A percentile compares a stretch with the other conserved stretches of the same genome.
Conservation (phyloP, 2,113 vertebrate genomes). For the Engraulis encrasicolus region DNA sequence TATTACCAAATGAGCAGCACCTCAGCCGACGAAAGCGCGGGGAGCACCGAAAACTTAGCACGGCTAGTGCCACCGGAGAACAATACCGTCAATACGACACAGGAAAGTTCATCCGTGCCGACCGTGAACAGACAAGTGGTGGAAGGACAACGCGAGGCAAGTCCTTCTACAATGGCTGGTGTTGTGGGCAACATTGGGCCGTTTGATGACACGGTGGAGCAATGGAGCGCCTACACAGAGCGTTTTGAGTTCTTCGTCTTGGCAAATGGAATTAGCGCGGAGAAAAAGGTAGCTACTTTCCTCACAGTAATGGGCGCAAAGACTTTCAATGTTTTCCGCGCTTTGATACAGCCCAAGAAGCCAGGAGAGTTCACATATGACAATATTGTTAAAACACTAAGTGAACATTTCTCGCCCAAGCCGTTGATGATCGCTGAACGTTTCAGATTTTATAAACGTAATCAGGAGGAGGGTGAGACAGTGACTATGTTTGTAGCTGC, state of each 20-base stretch:
- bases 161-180: not conserved
- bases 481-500: slow-evolving; percentile 48
- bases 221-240: slow-evolving; percentile 25
- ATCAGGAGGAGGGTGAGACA: slow-evolving; percentile 58
- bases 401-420: slow-evolving; percentile 60
- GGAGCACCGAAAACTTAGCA: not conserved
- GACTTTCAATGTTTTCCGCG: slow-evolving; percentile 21
- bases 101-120: too few relatives aligned
- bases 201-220: slow-evolving; percentile 20
- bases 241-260: slow-evolving; percentile 13
- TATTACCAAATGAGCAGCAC: not conserved
- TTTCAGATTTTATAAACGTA: too few relatives aligned
- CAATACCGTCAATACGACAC: too few relatives aligned
- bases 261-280: not conserved
- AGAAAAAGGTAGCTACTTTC: slow-evolving; percentile 1
- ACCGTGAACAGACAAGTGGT: not conserved
- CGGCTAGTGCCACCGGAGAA: too few relatives aligned
- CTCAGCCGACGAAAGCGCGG: not conserved
- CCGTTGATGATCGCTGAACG: slow-evolving; percentile 57
- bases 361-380: slow-evolving; percentile 40
- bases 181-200: not conserved
- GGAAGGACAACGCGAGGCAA: too few relatives aligned
- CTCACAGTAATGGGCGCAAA: slow-evolving; percentile 31
- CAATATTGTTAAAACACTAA: slow-evolving; percentile 53
- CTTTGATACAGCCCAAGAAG: slow-evolving; percentile 26